Conservation (phyloP, 2,888 invertebrate species). For the Rhagophthalmus giganteus region DNA sequence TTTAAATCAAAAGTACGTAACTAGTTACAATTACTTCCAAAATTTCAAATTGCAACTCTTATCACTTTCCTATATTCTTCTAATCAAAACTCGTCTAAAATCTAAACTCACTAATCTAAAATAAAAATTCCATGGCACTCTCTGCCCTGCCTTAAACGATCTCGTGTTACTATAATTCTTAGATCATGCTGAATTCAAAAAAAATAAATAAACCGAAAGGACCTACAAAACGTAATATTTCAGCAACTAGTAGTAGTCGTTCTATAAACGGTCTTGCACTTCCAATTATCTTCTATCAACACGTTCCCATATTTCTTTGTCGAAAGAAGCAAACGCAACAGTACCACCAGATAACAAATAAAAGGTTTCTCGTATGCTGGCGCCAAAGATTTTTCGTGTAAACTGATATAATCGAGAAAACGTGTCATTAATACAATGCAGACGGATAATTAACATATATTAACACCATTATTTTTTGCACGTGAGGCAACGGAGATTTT, state of each 20-base stretch:
- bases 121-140: no score
- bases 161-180: no score
- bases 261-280: constrained; percentile 13
- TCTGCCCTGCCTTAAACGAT: no score
- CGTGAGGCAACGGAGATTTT: constrained; percentile 9
- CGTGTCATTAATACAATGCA: constrained; percentile 37
- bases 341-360: constrained; percentile 13
- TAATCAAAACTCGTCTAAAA: no score
- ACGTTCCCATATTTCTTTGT: constrained; percentile 21
- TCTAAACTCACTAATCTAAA: no score
- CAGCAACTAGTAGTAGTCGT: constrained; percentile 15
- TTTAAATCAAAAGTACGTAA: no score
- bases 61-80: no score
- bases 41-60: no score
- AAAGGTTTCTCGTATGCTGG: constrained; percentile 22
- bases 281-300: constrained; percentile 23
- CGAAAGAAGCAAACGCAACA: constrained; percentile 20
- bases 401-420: constrained; percentile 34
- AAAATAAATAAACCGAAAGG: neutral
- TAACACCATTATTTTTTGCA: constrained; percentile 33
- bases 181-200: no score
- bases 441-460: constrained; percentile 38
- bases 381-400: constrained; percentile 26
- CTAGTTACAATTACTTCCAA: no score
- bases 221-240: neutral